These are phyloP conservation scores for Nesogale talazaci DNA, from an alignment of 2,113 vertebrate species.

Conservation along the genomic window DNA sequence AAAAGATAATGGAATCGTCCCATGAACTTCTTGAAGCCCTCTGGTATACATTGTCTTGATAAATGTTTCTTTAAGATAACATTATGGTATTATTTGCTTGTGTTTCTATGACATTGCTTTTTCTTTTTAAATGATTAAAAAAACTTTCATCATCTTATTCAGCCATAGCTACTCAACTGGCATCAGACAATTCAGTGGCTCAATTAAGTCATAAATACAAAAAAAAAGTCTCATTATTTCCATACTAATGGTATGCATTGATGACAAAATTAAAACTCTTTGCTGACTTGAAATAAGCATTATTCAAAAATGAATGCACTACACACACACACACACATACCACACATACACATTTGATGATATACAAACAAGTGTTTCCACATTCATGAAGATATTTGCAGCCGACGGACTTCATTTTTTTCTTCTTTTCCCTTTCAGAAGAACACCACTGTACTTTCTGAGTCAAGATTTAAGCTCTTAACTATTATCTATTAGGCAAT, in stretches of 20 bases:
- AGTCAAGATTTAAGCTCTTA: slow-evolving; percentile 70
- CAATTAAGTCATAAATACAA: slow-evolving; percentile 71
- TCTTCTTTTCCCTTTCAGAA: slow-evolving; percentile 30
- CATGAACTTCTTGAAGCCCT: too few relatives aligned
- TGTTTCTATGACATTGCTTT: slow-evolving; percentile 38
- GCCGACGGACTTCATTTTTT: slow-evolving; percentile 51
- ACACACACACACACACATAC: too few relatives aligned
- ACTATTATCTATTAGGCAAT: slow-evolving; percentile 61
- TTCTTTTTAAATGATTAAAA: background rate
- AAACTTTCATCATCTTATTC: slow-evolving; percentile 43
- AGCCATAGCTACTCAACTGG: slow-evolving; percentile 51
- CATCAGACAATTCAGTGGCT: slow-evolving; percentile 64
- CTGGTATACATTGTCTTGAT: background rate
- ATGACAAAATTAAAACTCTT: slow-evolving; percentile 68
- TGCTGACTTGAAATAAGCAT: slow-evolving; percentile 56
- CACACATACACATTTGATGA: slow-evolving; percentile 20
- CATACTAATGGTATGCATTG: slow-evolving; percentile 60
- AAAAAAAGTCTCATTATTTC: slow-evolving; percentile 69
- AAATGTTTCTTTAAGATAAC: slow-evolving; percentile 44
- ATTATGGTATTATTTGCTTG: slow-evolving; percentile 44
- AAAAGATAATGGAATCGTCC: too few relatives aligned
- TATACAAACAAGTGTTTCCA: slow-evolving; percentile 73
- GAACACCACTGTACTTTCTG: slow-evolving; percentile 42
- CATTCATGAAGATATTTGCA: slow-evolving; percentile 47
- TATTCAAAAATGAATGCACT: slow-evolving; percentile 64